A percentile compares a stretch with the other conserved stretches of the same genome.
Conservation (phyloP, 1,140 invertebrate species). For the Lysiphlebus fabarum region DNA sequence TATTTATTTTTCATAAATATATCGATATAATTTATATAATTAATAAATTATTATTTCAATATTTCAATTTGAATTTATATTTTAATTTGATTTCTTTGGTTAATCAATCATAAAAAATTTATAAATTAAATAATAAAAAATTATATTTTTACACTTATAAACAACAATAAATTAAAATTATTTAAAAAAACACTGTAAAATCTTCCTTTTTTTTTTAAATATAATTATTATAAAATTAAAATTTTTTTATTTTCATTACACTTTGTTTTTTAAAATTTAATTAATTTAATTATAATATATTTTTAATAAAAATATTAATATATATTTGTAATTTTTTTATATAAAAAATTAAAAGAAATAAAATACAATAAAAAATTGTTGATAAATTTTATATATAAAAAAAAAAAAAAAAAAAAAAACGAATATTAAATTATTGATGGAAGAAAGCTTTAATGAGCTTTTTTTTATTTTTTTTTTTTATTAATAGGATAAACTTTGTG, state of each 20-base stretch:
- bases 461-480: too few species aligned
- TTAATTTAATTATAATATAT: too few species aligned
- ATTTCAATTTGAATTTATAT: neutral
- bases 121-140: too few species aligned
- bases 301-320: too few species aligned
- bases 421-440: too few species aligned
- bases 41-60: neutral
- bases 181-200: neutral
- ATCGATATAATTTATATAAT: conserved; percentile 1
- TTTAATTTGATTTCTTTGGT: neutral
- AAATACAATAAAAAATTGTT: conserved; percentile 17
- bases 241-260: too few species aligned
- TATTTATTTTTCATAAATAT: neutral
- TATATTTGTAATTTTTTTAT: too few species aligned
- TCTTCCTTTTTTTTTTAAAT: conserved; percentile 24
- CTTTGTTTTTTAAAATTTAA: too few species aligned
- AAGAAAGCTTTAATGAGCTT: too few species aligned
- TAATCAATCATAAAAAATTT: too few species aligned
- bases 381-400: neutral
- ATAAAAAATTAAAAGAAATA: too few species aligned
- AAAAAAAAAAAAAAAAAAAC: neutral
- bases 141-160: neutral
- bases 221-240: too few species aligned
- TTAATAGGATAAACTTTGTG: conserved; percentile 19
- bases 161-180: neutral